Evolutionary conservation across 2,797 vertebrate species (phyloP).

Genomic region (Xenopus petersii): DNA sequence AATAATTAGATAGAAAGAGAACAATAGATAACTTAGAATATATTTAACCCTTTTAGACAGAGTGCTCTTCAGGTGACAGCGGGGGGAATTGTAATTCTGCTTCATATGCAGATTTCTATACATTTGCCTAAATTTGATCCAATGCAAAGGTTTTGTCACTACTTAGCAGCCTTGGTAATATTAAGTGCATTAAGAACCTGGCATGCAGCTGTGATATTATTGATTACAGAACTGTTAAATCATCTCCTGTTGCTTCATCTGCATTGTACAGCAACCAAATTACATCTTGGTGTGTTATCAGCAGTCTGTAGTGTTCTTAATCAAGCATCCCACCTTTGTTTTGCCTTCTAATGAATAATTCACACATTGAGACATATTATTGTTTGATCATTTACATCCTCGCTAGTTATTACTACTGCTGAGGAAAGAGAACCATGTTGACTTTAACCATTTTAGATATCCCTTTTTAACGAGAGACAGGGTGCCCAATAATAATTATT

Average conservation of each 20-base stretch:
- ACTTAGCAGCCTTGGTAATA: constrained; percentile 40
- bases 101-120: constrained; percentile 29
- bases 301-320: constrained; percentile 42
- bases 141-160: constrained; percentile 41
- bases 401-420: constrained; percentile 41
- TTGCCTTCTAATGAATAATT: constrained; percentile 47
- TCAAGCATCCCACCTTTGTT: constrained; percentile 48
- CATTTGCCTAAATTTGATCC: constrained; percentile 39
- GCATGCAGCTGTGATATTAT: constrained; percentile 46
- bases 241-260: constrained; percentile 49
- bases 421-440: constrained; percentile 8
- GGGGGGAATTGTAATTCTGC: constrained; percentile 3
- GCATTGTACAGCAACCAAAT: constrained; percentile 46
- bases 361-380: constrained; percentile 48
- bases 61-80: too few species aligned
- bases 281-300: constrained; percentile 45
- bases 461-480: too few species aligned
- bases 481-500: too few species aligned
- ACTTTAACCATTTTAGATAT: constrained; percentile 26
- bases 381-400: constrained; percentile 47
- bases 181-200: constrained; percentile 49
- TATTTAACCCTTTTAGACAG: too few species aligned
- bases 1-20: too few species aligned
- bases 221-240: constrained; percentile 47
- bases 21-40: too few species aligned